Conservation (phyloP, 2,113 vertebrate species). For the Delphinapterus leucas region DNA sequence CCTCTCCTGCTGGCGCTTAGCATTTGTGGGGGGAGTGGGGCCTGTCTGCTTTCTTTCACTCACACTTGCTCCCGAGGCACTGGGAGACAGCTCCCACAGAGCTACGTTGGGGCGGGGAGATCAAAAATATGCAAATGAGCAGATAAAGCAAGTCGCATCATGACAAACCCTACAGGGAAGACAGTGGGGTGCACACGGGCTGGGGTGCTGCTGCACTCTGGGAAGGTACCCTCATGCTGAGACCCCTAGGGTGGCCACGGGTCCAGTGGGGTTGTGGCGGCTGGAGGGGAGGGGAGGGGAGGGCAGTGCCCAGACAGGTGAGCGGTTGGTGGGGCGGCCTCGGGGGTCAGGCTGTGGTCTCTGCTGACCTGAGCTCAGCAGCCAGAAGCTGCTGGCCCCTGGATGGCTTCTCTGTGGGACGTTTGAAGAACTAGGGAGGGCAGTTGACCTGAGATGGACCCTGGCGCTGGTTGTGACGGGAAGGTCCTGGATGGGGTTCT, state of each 20-base stretch:
- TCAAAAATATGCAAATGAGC: not conserved
- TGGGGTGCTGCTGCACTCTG: not conserved
- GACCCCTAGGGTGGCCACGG: not conserved
- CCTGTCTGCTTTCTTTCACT: not conserved
- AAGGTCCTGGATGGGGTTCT: not conserved
- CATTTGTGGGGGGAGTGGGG: not conserved
- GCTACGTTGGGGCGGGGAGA: not conserved
- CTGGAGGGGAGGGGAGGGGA: not conserved
- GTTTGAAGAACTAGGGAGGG: not conserved
- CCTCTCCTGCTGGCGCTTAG: not conserved
- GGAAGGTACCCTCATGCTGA: not conserved
- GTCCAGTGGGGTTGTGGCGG: rapidly evolving
- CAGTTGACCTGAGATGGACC: not conserved
- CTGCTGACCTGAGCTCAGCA: not conserved
- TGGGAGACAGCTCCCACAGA: not conserved
- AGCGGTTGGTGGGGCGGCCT: not conserved
- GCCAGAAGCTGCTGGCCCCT: not conserved
- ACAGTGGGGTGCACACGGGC: not conserved
- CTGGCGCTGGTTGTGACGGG: not conserved
- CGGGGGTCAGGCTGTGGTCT: not conserved
- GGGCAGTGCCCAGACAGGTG: too few species aligned
- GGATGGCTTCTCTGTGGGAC: not conserved
- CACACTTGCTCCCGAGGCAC: not conserved
- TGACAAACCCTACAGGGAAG: not conserved
- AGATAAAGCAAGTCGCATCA: not conserved